A percentile compares a stretch with the other conserved stretches of the same genome.
Evolutionary conservation across 2,797 vertebrate genomes (phyloP).

Genomic region (Yasuhikotakia modesta): DNA sequence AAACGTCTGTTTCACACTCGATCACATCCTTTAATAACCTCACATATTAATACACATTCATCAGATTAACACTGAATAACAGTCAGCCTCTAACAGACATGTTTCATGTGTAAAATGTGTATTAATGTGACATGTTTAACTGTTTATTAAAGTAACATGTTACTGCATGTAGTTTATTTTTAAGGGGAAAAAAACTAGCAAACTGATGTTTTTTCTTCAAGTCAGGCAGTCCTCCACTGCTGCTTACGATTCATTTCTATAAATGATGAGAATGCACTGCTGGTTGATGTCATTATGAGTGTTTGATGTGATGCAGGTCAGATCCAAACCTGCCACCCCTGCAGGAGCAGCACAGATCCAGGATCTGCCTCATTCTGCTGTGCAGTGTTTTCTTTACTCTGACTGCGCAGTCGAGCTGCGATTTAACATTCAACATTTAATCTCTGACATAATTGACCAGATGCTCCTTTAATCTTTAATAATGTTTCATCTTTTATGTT

Average conservation of each 20-base stretch:
- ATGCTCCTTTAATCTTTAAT: slow-evolving; percentile 69
- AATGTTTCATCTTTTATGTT: slow-evolving; percentile 60
- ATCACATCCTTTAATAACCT: slow-evolving; percentile 11
- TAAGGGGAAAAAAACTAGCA: too few relatives aligned
- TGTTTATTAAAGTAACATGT: too few relatives aligned
- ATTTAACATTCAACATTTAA: slow-evolving; percentile 45
- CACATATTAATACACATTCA: background rate
- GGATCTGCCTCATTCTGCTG: background rate
- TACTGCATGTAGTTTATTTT: too few relatives aligned
- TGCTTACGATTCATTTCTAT: too few relatives aligned
- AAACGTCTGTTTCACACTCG: slow-evolving; percentile 4
- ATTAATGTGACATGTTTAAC: too few relatives aligned
- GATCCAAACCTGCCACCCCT: background rate
- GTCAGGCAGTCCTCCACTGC: too few relatives aligned
- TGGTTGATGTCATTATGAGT: too few relatives aligned
- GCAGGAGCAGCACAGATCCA: background rate
- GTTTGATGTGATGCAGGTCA: background rate
- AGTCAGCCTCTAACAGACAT: too few relatives aligned
- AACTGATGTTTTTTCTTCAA: too few relatives aligned
- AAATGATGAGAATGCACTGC: too few relatives aligned
- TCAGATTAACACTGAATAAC: background rate
- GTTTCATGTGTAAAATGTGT: background rate
- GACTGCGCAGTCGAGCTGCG: background rate
- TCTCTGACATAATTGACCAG: slow-evolving; percentile 59
- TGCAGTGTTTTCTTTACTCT: slow-evolving; percentile 23